Evolutionary conservation across 2,113 vertebrate species (phyloP), one percentile per base, ranked within the genome.

Genomic region (Prionailurus bengalensis): DNA sequence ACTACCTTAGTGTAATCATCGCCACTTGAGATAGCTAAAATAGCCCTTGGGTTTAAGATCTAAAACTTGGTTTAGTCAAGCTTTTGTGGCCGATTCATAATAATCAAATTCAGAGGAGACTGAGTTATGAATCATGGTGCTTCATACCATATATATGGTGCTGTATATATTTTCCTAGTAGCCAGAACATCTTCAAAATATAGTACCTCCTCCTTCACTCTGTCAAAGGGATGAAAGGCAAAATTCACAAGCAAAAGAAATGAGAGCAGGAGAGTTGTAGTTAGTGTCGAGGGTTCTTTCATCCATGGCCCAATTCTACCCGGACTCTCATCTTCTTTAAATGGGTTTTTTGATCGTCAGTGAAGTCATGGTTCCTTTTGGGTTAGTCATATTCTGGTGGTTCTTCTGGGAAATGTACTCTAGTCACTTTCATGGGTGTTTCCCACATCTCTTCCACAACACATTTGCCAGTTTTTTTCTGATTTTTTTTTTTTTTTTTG

Each of bases 231-330:
- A 48, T 73, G n/a, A 27, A 90, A 93, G 25, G 25, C 21, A 65
- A 95, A 93, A 68, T 17, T 85, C 21, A 51, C 31, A 61, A 16
- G 4, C 11, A 82, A 95, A 76, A 94, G 58, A 94, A 78, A 78
- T 23, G 36, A 66, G 55, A 93, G 23, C 19, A 42, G 81, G 23
- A 81, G 16, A 81, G 8, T 55, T 68, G 25, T 29, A 9, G 45
- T 45, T 14, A 10, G 48, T 36, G 5, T 51, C 16, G 4, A 68
- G 10, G 36, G 15, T 61, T 70, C 65, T 91, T 80, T 31, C 27
- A 25, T 71, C 27, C 27, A 45, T n/a, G n/a, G 16, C 48, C 66
- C n/a, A 48, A 42, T 71, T 53, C 55, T n/a, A 71, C 10, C 7
- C 55, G 42, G 23, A 90, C 21, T 48, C 61, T 61, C 42, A 33